These are phyloP conservation scores for Ailurus styani DNA, from an alignment of 2,113 vertebrate species.

Conservation along the genomic window DNA sequence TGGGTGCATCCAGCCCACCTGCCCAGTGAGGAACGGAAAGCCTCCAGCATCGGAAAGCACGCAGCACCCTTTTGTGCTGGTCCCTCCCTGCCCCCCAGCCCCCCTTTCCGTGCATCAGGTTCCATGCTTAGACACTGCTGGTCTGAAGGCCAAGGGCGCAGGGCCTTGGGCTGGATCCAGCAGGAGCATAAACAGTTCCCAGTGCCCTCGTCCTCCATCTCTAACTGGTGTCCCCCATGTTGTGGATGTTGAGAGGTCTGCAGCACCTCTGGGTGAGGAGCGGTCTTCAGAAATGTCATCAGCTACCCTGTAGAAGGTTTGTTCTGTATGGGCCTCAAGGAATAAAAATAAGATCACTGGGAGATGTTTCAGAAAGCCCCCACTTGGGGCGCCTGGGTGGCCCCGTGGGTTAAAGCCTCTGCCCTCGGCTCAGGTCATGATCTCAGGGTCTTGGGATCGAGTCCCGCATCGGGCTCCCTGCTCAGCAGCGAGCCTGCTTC, in stretches of 20 bases:
- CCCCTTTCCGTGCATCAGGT: neutral
- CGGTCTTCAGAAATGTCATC: neutral
- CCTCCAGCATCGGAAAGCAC: neutral
- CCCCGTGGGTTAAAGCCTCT: too few species aligned
- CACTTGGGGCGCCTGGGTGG: too few species aligned
- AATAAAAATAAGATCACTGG: neutral
- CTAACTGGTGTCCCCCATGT: neutral
- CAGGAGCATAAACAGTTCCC: neutral
- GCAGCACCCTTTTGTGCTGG: neutral
- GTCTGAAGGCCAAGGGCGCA: neutral
- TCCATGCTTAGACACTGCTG: neutral
- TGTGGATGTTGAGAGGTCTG: neutral
- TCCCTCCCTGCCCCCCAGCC: neutral
- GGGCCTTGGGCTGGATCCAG: neutral
- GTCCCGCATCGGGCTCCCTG: too few species aligned
- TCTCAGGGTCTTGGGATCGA: too few species aligned
- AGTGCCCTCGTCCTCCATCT: neutral
- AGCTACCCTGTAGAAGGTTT: neutral
- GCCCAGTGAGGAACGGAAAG: constrained; percentile 39
- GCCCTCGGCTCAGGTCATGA: too few species aligned
- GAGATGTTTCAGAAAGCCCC: neutral
- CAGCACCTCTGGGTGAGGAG: neutral
- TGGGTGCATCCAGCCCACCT: neutral
- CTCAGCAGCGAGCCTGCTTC: too few species aligned
- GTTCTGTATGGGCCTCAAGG: neutral